Evolutionary conservation across 2,888 invertebrate species (phyloP), one percentile per base, ranked within the genome.

Genomic region (Caenorhabditis sp.): DNA sequence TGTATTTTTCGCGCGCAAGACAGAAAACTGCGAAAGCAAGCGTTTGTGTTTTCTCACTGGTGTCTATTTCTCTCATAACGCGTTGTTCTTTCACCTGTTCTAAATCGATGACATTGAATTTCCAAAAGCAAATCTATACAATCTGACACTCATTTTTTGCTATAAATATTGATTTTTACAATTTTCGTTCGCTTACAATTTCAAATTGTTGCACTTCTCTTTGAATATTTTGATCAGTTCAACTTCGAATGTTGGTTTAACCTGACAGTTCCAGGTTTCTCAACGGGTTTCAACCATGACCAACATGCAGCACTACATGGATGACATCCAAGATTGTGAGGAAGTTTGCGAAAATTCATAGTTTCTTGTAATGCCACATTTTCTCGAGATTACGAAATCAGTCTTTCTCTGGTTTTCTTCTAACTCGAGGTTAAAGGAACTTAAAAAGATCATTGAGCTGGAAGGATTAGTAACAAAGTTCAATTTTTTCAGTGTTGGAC

Each of bases 301-400:
- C 26, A 79, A 75, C 28, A 83, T 83, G 83, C 84, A 84, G 28
- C 75, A 80, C 22, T 84, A 84, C 54, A 73, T 84, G 73, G 84
- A 84, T 26, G 84, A 84, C 47, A 76, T 84, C 22, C 66, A 84
- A 10, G 80, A 84, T 75, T 47, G 84, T 84, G 47, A 81, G 75
- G 28, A n/a, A 41, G 8, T 19, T 54, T 22, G 41, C 24, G 14
- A 56, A 69, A 41, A 31, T 6, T 8, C 4, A 2, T 19, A 64
- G 24, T 26, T 64, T 44, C 8, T 26, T 7, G 28, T 22, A n/a
- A 38, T 31, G 31, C 31, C 7, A 4, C 31, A 6, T 31, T 31
- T 31, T 31, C 31, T 31, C 31, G 7, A 31, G 7, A 31, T 31
- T 31, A 4, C 7, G 31, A 31, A 31, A 31, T 4, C 31, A n/a